Evolutionary conservation across 2,797 vertebrate species (phyloP).

Genomic region (Lithobates sylvaticus): DNA sequence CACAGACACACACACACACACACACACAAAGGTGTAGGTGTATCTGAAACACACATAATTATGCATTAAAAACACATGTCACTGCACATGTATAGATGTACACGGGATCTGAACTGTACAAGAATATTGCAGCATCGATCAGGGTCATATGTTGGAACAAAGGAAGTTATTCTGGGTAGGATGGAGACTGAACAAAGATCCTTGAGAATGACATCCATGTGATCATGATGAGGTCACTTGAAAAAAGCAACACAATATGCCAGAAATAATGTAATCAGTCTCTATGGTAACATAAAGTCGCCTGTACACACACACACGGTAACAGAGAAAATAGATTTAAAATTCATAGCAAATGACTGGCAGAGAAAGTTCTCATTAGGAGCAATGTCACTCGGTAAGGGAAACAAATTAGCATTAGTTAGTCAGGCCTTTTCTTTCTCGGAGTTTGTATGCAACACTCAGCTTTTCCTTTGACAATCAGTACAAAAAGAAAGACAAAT

Average conservation of each 20-base stretch:
- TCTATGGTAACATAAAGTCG: neutral
- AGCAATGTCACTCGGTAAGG: neutral
- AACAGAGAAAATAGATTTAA: neutral
- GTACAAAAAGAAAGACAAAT: neutral
- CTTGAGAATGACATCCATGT: neutral
- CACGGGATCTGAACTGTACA: no score
- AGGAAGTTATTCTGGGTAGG: neutral
- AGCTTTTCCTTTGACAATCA: neutral
- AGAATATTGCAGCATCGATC: no score
- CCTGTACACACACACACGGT: neutral
- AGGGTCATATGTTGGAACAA: no score
- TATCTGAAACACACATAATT: no score
- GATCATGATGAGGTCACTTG: neutral
- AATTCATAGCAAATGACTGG: neutral
- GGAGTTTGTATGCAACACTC: conserved; percentile 5
- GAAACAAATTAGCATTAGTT: neutral
- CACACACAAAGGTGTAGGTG: no score
- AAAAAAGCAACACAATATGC: neutral
- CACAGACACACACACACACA: no score
- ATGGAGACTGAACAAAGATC: neutral
- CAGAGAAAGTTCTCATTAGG: neutral
- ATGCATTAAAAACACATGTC: no score
- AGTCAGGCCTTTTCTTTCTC: neutral
- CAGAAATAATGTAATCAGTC: neutral
- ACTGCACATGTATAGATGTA: no score